Conservation (phyloP, 2,888 invertebrate genomes). For the Urechis unicinctus region DNA sequence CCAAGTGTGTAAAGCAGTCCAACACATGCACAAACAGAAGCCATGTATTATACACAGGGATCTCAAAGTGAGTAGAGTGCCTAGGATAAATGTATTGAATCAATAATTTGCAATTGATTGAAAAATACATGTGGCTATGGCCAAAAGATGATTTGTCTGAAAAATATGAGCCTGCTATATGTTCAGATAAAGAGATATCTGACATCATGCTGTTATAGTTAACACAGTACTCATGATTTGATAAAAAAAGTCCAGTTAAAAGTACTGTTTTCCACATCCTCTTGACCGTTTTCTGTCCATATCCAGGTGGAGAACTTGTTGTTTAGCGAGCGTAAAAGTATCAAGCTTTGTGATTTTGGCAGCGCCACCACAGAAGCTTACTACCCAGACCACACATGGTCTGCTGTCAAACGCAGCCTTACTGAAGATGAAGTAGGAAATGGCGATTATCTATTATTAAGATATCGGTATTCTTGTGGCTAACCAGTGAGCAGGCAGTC, state of each 20-base stretch:
- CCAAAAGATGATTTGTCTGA: no score
- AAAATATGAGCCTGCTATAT: no score
- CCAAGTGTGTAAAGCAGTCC: slow-evolving; percentile 81
- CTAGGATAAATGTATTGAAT: not conserved
- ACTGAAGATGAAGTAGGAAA: slow-evolving; percentile 81
- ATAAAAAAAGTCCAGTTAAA: no score
- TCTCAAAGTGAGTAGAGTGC: slow-evolving; percentile 64
- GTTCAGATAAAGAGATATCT: no score
- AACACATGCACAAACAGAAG: slow-evolving; percentile 84
- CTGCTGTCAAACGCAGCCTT: slow-evolving; percentile 79
- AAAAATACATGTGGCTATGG: not conserved
- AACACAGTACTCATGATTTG: no score
- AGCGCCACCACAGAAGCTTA: slow-evolving; percentile 78
- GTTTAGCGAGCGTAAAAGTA: slow-evolving; percentile 72
- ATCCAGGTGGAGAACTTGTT: slow-evolving; percentile 81
- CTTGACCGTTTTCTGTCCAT: no score
- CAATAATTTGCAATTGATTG: not conserved
- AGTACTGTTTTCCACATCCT: no score
- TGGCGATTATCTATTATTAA: no score
- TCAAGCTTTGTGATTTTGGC: slow-evolving; percentile 97
- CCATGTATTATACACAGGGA: slow-evolving; percentile 93
- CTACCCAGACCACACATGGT: slow-evolving; percentile 83
- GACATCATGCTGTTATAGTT: no score
- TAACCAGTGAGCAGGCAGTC: no score
- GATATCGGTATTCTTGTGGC: no score